These are phyloP conservation scores for Nasonia vitripennis DNA, from an alignment of 1,140 invertebrate species.

Conservation along the genomic window DNA sequence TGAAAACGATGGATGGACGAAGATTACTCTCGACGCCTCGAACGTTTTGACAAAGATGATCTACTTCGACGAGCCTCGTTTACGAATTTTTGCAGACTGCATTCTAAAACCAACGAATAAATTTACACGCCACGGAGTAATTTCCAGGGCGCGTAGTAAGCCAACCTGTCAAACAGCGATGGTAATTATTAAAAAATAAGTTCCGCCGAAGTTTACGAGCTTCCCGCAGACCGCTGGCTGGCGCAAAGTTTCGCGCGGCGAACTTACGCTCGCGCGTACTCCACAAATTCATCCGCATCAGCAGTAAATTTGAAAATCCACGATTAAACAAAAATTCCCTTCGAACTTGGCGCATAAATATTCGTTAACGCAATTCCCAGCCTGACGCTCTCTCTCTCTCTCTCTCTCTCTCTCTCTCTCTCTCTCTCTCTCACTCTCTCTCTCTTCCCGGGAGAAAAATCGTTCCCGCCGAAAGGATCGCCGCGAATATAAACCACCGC, in stretches of 20 bases:
- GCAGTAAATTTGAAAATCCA: slow-evolving; percentile 37
- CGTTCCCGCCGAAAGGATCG: slow-evolving; percentile 42
- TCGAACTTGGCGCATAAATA: slow-evolving; percentile 48
- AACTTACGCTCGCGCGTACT: neutral
- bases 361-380: slow-evolving; percentile 33
- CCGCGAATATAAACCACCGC: slow-evolving; percentile 53
- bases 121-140: neutral
- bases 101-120: neutral
- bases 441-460: slow-evolving; percentile 18
- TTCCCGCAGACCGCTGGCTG: neutral
- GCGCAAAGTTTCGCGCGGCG: slow-evolving; percentile 1
- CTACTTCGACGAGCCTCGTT: neutral
- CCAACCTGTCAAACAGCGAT: neutral
- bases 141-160: neutral
- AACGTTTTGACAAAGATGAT: slow-evolving; percentile 27
- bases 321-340: slow-evolving; percentile 49
- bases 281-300: slow-evolving; percentile 38
- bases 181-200: slow-evolving; percentile 29
- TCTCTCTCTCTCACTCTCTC: too few species aligned
- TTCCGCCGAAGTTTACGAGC: neutral
- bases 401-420: too few species aligned
- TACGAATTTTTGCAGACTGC: neutral
- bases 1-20: slow-evolving; percentile 39
- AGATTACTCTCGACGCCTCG: slow-evolving; percentile 18
- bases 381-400: neutral